Conservation (phyloP, 2,888 invertebrate genomes). For the Sipha maydis region DNA sequence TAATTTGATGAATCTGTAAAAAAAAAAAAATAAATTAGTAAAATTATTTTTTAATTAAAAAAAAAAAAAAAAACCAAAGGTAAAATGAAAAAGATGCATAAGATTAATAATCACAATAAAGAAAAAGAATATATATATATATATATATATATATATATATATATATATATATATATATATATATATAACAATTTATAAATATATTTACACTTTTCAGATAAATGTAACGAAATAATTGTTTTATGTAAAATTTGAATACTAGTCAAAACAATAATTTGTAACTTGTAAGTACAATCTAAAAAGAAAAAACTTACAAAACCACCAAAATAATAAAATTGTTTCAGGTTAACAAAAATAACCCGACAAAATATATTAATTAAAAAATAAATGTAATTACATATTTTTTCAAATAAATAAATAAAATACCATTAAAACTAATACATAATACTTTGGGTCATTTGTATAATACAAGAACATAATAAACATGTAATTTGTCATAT, state of each 20-base stretch:
- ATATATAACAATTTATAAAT: conserved; percentile 55
- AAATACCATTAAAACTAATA: conserved; percentile 59
- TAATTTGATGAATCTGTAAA: conserved; percentile 27
- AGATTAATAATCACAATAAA: conserved; percentile 35
- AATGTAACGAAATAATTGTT: conserved; percentile 60
- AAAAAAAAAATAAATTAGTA: conserved; percentile 46
- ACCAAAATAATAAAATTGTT: conserved; percentile 53
- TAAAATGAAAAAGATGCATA: conserved; percentile 7
- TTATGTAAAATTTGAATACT: conserved; percentile 53
- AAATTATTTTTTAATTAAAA: conserved; percentile 12
- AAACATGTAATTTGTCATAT: conserved; percentile 58
- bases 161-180: not conserved
- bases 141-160: too few species aligned
- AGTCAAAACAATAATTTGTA: conserved; percentile 54
- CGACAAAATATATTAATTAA: conserved; percentile 44
- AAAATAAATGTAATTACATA: conserved; percentile 51
- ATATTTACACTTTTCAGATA: conserved; percentile 58
- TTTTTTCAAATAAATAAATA: conserved; percentile 55
- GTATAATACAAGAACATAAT: conserved; percentile 59
- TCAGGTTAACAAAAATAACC: conserved; percentile 54
- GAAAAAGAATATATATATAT: conserved; percentile 42
- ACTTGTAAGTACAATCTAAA: conserved; percentile 56
- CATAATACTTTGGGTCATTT: conserved; percentile 62
- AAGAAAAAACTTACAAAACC: conserved; percentile 59
- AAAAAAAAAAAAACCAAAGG: not conserved